Conservation (phyloP, 2,888 invertebrate species). For the Phyllotreta striolata region DNA sequence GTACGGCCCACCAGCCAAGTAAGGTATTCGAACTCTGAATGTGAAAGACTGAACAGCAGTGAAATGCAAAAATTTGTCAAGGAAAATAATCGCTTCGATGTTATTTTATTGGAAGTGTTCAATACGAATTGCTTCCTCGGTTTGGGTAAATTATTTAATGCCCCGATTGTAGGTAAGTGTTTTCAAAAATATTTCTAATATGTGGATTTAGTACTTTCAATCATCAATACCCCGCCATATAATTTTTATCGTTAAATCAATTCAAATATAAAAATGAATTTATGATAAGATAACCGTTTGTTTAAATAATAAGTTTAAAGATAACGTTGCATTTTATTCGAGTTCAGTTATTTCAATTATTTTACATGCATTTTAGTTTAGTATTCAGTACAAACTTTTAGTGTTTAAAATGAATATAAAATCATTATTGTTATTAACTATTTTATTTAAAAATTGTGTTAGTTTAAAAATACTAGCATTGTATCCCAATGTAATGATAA, state of each 20-base stretch:
- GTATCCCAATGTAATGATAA: slow-evolving; percentile 74
- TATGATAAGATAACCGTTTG: too few species aligned
- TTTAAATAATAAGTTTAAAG: too few species aligned
- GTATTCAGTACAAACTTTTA: slow-evolving; percentile 44
- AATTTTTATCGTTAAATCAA: too few species aligned
- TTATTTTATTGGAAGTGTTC: slow-evolving; percentile 73
- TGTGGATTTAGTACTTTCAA: too few species aligned
- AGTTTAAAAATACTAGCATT: slow-evolving; percentile 61
- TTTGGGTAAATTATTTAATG: slow-evolving; percentile 68
- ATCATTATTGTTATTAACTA: too few species aligned
- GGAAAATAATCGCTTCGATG: slow-evolving; percentile 66
- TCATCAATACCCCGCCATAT: too few species aligned
- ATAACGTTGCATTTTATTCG: too few species aligned
- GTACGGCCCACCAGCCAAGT: not conserved
- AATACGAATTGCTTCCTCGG: slow-evolving; percentile 74
- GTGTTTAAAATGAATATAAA: slow-evolving; percentile 57
- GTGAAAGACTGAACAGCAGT: slow-evolving; percentile 48
- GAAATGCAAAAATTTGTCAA: slow-evolving; percentile 58
- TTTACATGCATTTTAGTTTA: too few species aligned
- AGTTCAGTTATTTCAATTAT: too few species aligned
- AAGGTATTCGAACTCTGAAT: not conserved
- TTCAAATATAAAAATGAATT: too few species aligned
- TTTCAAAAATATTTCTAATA: too few species aligned
- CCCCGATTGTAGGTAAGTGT: slow-evolving; percentile 64
- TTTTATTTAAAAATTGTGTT: too few species aligned